phyloP scores from a whole-genome alignment of 2,797 vertebrate genomes.

The Dicrostonyx torquatus region DNA sequence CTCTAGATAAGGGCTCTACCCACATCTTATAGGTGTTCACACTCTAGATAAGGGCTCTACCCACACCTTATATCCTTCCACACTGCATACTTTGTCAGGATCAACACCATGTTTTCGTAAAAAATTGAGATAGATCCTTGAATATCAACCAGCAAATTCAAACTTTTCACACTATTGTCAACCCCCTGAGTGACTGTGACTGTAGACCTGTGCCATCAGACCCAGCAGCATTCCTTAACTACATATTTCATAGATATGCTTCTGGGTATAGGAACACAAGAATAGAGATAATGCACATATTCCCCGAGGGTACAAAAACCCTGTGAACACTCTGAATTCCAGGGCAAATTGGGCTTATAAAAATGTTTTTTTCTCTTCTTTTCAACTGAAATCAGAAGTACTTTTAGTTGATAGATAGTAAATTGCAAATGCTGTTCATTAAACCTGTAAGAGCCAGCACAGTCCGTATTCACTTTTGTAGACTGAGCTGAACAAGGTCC shows the following conservation, averaged over 20 bases:
- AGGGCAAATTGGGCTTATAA: neutral
- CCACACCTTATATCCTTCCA: neutral
- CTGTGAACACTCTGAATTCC: neutral
- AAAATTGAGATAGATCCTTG: neutral
- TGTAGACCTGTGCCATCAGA: neutral
- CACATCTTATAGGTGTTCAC: fast-evolving
- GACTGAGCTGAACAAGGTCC: neutral
- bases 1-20: too few species aligned
- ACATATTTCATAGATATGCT: neutral
- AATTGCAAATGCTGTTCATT: neutral
- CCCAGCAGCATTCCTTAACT: neutral
- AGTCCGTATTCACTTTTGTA: neutral
- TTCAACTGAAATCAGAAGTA: neutral
- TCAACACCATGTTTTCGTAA: neutral
- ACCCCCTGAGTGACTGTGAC: neutral
- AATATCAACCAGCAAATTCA: neutral
- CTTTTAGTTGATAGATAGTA: neutral
- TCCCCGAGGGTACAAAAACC: neutral
- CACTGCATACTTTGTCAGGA: too few species aligned
- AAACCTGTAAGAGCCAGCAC: neutral
- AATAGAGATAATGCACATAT: neutral
- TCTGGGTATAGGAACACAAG: neutral
- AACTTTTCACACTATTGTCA: neutral
- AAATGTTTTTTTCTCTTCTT: neutral
- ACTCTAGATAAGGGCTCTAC: neutral